phyloP scores from a whole-genome alignment of 2,113 vertebrate species.

The Colossoma macropomum region DNA sequence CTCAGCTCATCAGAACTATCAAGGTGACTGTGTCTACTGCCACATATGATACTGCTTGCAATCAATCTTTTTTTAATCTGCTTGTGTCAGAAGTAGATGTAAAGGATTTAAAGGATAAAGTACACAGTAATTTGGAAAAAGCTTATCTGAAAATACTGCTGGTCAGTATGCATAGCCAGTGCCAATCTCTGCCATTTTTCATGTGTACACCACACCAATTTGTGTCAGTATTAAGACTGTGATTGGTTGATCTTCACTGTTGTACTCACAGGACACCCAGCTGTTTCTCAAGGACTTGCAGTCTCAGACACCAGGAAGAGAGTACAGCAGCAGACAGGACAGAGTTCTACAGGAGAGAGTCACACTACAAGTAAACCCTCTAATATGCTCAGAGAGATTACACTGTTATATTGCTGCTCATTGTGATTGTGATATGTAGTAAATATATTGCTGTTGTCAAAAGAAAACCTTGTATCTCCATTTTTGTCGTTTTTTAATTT shows the following conservation, averaged over 20 bases:
- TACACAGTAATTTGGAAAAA: neutral
- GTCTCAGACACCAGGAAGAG: slow-evolving; percentile 58
- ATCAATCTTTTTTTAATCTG: neutral
- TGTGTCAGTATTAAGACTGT: slow-evolving; percentile 5
- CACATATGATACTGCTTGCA: neutral
- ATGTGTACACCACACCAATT: neutral
- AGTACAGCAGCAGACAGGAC: slow-evolving; percentile 67
- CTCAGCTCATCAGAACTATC: slow-evolving; percentile 71
- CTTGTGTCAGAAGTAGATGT: neutral
- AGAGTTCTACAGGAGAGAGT: slow-evolving; percentile 70
- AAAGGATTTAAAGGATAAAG: neutral
- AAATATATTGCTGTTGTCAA: too few relatives aligned
- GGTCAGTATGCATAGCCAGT: neutral
- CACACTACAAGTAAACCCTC: slow-evolving; percentile 69
- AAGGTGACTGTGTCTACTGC: slow-evolving; percentile 64
- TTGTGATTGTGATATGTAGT: too few relatives aligned
- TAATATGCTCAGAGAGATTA: neutral
- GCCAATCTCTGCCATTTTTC: neutral
- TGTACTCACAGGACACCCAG: slow-evolving; percentile 68
- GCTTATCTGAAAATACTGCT: neutral
- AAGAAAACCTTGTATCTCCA: too few relatives aligned
- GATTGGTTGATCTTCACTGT: neutral
- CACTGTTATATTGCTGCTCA: too few relatives aligned
- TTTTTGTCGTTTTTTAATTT: too few relatives aligned
- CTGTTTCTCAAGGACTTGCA: slow-evolving; percentile 67